phyloP scores from a whole-genome alignment of 2,113 vertebrate genomes.

The Polypterus bichir region DNA sequence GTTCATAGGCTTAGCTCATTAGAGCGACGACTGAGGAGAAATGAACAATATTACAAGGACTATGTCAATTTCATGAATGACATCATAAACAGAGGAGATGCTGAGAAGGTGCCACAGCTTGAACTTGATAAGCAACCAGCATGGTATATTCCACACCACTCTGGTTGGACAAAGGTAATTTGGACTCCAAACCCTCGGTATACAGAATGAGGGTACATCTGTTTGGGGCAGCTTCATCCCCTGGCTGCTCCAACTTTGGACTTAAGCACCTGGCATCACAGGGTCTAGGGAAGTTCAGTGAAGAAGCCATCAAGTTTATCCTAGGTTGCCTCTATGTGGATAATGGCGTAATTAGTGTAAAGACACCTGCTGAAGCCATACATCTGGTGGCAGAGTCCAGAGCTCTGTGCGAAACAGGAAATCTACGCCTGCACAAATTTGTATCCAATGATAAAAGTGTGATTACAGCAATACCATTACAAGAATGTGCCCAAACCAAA shows the following conservation, averaged over 20 bases:
- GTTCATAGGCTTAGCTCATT: too few species aligned
- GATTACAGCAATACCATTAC: too few species aligned
- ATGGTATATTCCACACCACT: conserved; percentile 17
- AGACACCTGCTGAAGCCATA: conserved; percentile 1
- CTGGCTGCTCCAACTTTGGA: conserved; percentile 6
- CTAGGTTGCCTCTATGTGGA: conserved; percentile 14
- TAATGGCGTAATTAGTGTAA: conserved; percentile 4
- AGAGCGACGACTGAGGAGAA: too few species aligned
- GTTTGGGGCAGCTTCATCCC: too few species aligned
- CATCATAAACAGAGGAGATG: too few species aligned
- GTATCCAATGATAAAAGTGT: too few species aligned
- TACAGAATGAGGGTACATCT: too few species aligned
- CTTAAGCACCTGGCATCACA: conserved; percentile 13
- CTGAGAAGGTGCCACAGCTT: conserved; percentile 6
- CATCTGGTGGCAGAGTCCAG: conserved; percentile 6
- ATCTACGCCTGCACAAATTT: conserved; percentile 13
- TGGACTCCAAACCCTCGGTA: neutral
- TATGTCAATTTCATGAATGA: too few species aligned
- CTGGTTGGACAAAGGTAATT: conserved; percentile 12
- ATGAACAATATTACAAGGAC: too few species aligned
- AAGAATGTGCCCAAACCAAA: too few species aligned
- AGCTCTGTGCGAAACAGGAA: neutral
- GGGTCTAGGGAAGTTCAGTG: conserved; percentile 8
- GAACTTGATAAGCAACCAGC: conserved; percentile 7
- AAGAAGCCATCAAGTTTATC: conserved; percentile 9